Conservation (phyloP, 64 coral and sea anemone species). For the Stylophora pistillata region DNA sequence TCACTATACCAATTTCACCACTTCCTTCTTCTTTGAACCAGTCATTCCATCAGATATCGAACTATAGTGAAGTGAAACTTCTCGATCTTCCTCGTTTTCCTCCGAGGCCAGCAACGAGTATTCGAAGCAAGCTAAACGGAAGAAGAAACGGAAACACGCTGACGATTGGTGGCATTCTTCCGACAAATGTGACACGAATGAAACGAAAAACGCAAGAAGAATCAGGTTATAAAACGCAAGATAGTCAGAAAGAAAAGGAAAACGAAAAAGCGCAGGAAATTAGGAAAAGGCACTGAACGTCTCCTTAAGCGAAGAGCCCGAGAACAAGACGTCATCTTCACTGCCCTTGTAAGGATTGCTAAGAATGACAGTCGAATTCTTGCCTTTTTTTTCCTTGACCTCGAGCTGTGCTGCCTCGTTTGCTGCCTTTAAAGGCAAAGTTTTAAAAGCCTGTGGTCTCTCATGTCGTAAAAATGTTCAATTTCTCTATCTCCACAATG, state of each 20-base stretch:
- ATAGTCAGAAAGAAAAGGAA: not conserved
- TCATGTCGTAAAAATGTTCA: not conserved
- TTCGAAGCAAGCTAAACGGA: conserved; percentile 12
- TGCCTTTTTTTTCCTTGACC: not conserved
- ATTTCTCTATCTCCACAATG: too few relatives aligned
- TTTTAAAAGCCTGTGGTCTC: not conserved
- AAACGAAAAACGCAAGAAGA: conserved; percentile 18
- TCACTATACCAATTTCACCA: too few relatives aligned
- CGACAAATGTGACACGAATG: conserved; percentile 3
- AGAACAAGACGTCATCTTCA: conserved; percentile 3
- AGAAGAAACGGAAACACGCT: conserved; percentile 10
- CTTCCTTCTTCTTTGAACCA: too few relatives aligned
- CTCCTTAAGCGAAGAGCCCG: not conserved
- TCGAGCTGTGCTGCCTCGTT: too few relatives aligned
- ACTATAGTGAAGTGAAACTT: conserved; percentile 19
- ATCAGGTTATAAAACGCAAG: too few relatives aligned
- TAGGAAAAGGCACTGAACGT: not conserved
- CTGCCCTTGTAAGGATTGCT: not conserved
- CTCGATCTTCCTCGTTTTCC: conserved; percentile 14
- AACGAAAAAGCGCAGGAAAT: conserved; percentile 3
- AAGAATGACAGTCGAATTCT: not conserved
- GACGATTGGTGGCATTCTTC: conserved; percentile 24
- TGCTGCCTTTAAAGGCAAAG: too few relatives aligned
- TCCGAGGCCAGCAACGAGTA: conserved; percentile 19
- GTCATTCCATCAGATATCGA: too few relatives aligned